Base-by-base conservation (phyloP, 64 coral and sea anemone genomes). In the Montipora sp. region DNA sequence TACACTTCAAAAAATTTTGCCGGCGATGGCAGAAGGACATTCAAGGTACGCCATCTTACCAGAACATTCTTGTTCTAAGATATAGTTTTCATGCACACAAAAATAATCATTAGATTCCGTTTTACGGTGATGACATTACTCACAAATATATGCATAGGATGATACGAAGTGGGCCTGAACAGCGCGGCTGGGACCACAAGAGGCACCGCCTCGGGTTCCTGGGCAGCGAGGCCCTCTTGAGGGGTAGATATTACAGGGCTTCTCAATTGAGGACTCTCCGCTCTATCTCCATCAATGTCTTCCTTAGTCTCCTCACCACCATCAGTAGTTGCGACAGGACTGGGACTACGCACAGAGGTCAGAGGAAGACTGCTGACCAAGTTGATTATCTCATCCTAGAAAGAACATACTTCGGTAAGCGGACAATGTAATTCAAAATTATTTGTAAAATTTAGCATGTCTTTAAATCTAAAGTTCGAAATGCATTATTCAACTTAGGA, bases 71-170 rank as follows among this genome's bases (percentile, higher is more conserved):
- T 36, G 36, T 2, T 1, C 36, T 36, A 36, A 36, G 36, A 36
- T 36, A 36, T 36, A 36, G 2, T 36, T 55, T 55, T 10, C 51
- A 55, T 10, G 6, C 51, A 55, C 11, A 66, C 0, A 15, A 66
- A 15, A 3, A 13, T 14, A n/a, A 12, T 36, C 44, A 81, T 5
- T 48, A 55, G n/a, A 80, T 36, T 36, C 36, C 36, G 36, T 36
- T 2, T 36, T 36, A 36, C 36, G 36, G 9, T 44, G 2, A 45
- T 71, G 20, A 27, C 68, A 71, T 2, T 70, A 96, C 95, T 96
- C 83, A 96, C 95, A 86, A 96, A 98, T 79, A 98, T 98, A 49
- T 98, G 95, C 95, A 98, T 89, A 5, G 95, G 92, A 43, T 98
- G 95, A 53, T 94, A 94, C 3, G 89, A 83, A 8, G 87, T 46